Evolutionary conservation across 2,113 vertebrate genomes (phyloP), one percentile per base, ranked within the genome.

Genomic region (Collichthys lucidus): DNA sequence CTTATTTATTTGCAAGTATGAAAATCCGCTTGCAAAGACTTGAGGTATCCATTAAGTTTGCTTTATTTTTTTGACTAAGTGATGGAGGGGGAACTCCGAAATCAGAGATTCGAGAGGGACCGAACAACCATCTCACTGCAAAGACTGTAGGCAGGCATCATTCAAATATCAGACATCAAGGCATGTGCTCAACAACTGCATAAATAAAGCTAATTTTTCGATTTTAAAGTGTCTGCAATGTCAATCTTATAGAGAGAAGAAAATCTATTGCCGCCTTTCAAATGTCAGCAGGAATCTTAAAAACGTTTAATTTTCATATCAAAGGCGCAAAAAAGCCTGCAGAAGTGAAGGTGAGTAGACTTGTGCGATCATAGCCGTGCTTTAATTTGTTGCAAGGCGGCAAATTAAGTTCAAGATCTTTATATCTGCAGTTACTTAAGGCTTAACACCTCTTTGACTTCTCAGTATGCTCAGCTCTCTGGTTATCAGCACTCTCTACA

Each of bases 391-490:
- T 56, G 4, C 15, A 24, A 65, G 44, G 50, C 50, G 44, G n/a
- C 4, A 4, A 44, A 56, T 76, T n/a, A 26, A 69, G 19, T 67
- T 73, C 16, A 63, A 44, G 49, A 29, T 53, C 40, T 67, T 64
- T 0, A 44, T 12, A 63, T n/a, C 17, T 24, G 29, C 15, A 59
- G 24, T 59, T 44, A 59, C 71, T 57, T 52, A 0, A 46, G 44
- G 26, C 56, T 61, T 17, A 15, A 60, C 52, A 49, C 5, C 29
- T 49, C 12, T 53, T 24, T 77, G 77, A 83, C 77, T 77, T 62
- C 68, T 71, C 29, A 12, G 8, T 82, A 52, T 82, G 68, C 71
- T 81, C 49, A 20, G n/a, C 66, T 82, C 69, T 71, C 20, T 75
- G 74, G 62, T n/a, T 76, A 26, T 52, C 68, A 40, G 29, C 40